These are phyloP conservation scores for Toxotes chatareus DNA, from an alignment of 2,113 vertebrate species.

Conservation along the genomic window DNA sequence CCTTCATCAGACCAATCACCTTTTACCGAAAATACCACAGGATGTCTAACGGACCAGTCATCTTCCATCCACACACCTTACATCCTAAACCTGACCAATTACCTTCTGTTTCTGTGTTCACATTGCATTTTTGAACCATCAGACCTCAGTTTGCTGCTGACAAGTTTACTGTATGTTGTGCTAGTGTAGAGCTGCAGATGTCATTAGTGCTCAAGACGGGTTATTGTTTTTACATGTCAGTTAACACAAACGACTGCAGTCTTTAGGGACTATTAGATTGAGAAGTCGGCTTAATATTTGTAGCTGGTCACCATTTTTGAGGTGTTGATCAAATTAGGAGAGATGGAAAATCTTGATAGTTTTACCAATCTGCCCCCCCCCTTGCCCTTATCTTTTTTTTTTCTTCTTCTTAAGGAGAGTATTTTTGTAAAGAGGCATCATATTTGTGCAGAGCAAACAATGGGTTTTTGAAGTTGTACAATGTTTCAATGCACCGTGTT, in stretches of 20 bases:
- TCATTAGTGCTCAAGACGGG: constrained; percentile 24
- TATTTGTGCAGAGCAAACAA: constrained; percentile 51
- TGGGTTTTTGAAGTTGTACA: constrained; percentile 59
- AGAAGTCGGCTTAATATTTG: constrained; percentile 24
- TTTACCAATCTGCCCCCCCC: neutral
- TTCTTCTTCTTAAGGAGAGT: constrained; percentile 34
- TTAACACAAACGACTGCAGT: constrained; percentile 9
- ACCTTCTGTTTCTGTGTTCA: constrained; percentile 34
- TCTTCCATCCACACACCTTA: constrained; percentile 6
- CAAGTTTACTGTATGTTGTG: constrained; percentile 34
- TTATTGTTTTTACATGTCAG: constrained; percentile 14
- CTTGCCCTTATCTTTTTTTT: neutral
- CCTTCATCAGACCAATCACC: constrained; percentile 45
- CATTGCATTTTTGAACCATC: constrained; percentile 41
- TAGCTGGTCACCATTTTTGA: constrained; percentile 27
- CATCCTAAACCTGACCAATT: constrained; percentile 45
- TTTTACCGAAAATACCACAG: neutral
- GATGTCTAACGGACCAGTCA: constrained; percentile 21
- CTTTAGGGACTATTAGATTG: neutral
- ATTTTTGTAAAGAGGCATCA: constrained; percentile 69
- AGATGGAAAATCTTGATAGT: constrained; percentile 32
- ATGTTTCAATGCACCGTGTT: constrained; percentile 65
- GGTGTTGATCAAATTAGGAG: constrained; percentile 32
- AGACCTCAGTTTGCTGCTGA: constrained; percentile 62
- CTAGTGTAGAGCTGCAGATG: constrained; percentile 34